These are phyloP conservation scores for Diaphora mendica DNA, from an alignment of 2,888 invertebrate species.

Conservation along the genomic window DNA sequence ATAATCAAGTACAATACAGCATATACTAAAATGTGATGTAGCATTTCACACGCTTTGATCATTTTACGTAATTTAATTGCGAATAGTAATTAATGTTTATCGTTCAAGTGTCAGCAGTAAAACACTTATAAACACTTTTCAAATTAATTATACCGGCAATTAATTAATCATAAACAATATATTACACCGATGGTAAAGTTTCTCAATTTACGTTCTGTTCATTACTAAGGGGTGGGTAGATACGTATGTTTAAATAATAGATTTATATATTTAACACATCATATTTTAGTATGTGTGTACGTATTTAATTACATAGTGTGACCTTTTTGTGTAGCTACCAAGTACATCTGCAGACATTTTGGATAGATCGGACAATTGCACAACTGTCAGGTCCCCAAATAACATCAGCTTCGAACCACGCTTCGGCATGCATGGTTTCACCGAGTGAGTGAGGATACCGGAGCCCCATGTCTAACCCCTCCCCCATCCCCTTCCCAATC, in stretches of 20 bases:
- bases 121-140: constrained; percentile 36
- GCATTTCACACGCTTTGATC: background rate
- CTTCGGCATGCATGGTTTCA: too few species aligned
- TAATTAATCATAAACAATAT: constrained; percentile 48
- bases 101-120: constrained; percentile 26
- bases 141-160: constrained; percentile 44
- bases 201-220: constrained; percentile 47
- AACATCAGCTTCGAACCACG: too few species aligned
- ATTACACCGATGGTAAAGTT: constrained; percentile 46
- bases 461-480: too few species aligned
- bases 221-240: constrained; percentile 18
- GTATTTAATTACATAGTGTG: background rate
- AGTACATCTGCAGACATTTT: background rate
- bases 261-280: background rate
- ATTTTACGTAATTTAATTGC: constrained; percentile 12
- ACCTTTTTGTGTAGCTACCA: background rate
- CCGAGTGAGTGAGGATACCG: too few species aligned
- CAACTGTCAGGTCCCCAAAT: background rate
- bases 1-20: background rate
- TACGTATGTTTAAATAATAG: constrained; percentile 1
- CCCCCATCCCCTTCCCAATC: too few species aligned
- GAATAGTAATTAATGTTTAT: constrained; percentile 30
- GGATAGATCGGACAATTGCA: background rate
- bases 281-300: background rate
- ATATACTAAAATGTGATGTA: background rate